phyloP scores from a whole-genome alignment of 2,797 vertebrate species.

The Gouania willdenowi region DNA sequence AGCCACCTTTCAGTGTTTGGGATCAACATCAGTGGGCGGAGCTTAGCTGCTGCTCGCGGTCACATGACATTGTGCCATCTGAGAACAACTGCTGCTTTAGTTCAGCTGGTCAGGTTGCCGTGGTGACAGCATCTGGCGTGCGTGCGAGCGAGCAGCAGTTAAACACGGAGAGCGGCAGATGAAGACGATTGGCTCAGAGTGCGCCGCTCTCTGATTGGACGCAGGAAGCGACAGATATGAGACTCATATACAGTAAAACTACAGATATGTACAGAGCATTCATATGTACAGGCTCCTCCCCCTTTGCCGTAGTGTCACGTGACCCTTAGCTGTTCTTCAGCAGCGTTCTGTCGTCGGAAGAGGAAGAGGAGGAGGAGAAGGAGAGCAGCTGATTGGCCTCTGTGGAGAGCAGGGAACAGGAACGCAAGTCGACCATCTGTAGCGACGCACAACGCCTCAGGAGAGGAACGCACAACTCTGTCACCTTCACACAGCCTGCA shows the following conservation, averaged over 20 bases:
- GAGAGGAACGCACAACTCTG: constrained; percentile 82
- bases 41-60: too few species aligned
- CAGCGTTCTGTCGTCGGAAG: constrained; percentile 81
- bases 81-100: too few species aligned
- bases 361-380: constrained; percentile 69
- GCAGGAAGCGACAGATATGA: constrained; percentile 77
- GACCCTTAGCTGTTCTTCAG: constrained; percentile 86
- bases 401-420: constrained; percentile 80
- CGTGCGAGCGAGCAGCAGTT: too few species aligned
- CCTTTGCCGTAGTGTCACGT: constrained; percentile 45
- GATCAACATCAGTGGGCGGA: too few species aligned
- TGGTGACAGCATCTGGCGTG: too few species aligned
- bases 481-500: constrained; percentile 83
- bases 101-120: too few species aligned
- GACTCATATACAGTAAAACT: constrained; percentile 72
- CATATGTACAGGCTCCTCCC: constrained; percentile 66
- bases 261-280: constrained; percentile 70
- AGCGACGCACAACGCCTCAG: constrained; percentile 83
- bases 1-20: too few species aligned
- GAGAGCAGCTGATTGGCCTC: constrained; percentile 83
- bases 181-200: too few species aligned
- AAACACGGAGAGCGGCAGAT: too few species aligned
- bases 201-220: too few species aligned
- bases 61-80: too few species aligned
- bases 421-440: constrained; percentile 83